phyloP scores from a whole-genome alignment of 2,888 invertebrate genomes.

The Leptarthrus brevirostris region DNA sequence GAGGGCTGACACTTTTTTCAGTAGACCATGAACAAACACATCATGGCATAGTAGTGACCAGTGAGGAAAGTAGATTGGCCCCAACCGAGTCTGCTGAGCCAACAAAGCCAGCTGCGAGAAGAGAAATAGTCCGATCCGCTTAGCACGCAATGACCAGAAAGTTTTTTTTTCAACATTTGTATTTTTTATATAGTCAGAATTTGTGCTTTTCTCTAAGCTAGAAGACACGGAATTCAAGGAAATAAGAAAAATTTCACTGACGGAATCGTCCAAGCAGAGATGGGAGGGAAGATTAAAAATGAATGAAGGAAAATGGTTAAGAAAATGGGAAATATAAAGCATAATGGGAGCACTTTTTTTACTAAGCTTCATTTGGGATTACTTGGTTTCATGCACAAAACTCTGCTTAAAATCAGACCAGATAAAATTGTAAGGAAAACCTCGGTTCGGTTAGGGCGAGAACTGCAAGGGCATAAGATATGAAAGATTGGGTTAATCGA shows the following conservation, averaged over 20 bases:
- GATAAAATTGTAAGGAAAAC: no score
- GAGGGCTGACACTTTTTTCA: slow-evolving; percentile 53
- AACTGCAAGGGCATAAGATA: neutral
- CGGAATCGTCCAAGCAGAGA: neutral
- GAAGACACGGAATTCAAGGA: slow-evolving; percentile 28
- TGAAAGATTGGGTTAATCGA: slow-evolving; percentile 10
- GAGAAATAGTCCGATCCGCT: slow-evolving; percentile 21
- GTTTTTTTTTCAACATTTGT: slow-evolving; percentile 5
- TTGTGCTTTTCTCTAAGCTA: slow-evolving; percentile 15
- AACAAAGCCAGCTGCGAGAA: slow-evolving; percentile 1
- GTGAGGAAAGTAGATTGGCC: neutral
- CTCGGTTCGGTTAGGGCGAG: neutral
- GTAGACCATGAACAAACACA: slow-evolving; percentile 40
- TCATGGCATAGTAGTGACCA: slow-evolving; percentile 23
- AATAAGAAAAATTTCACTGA: slow-evolving; percentile 23
- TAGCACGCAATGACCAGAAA: slow-evolving; percentile 48
- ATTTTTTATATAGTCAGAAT: neutral
- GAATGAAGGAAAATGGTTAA: neutral
- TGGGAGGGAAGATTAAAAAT: slow-evolving; percentile 1
- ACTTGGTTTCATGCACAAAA: neutral
- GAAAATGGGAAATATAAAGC: neutral
- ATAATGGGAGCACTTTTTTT: neutral
- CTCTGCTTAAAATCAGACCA: no score
- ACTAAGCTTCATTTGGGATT: neutral
- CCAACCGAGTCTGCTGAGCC: neutral